Conservation (phyloP, 2,113 vertebrate species). For the Indicator maculatus region DNA sequence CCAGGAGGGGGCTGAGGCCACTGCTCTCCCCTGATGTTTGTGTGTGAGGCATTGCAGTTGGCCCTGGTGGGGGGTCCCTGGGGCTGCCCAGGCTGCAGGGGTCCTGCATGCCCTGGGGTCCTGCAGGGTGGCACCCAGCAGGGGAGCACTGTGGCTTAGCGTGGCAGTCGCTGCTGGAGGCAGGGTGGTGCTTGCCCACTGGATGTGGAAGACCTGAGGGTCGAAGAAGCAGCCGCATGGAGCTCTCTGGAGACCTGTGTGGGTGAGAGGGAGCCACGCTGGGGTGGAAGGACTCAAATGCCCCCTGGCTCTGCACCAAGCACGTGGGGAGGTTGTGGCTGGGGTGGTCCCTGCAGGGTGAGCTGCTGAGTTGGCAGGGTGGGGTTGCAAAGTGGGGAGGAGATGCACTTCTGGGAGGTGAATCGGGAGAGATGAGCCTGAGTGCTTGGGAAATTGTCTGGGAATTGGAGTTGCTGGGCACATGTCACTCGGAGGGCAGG, state of each 20-base stretch:
- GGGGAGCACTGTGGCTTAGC: rapidly evolving
- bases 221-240: constrained; percentile 40
- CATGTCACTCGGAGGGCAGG: not conserved
- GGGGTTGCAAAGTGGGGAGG: not conserved
- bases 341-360: rapidly evolving
- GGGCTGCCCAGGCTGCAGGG: not conserved
- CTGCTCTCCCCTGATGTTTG: not conserved
- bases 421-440: not conserved
- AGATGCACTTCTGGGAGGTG: rapidly evolving
- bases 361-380: not conserved
- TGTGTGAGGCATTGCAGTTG: not conserved
- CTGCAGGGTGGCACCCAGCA: not conserved
- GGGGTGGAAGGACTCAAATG: rapidly evolving
- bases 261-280: not conserved
- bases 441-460: not conserved
- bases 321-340: rapidly evolving
- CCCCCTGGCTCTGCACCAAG: not conserved
- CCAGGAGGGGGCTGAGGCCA: not conserved
- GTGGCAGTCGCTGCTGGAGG: not conserved
- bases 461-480: not conserved
- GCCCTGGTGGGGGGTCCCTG: not conserved
- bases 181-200: not conserved
- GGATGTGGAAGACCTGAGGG: constrained; percentile 15
- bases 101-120: not conserved
- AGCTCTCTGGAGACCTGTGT: constrained; percentile 41